phyloP scores from a whole-genome alignment of 2,113 vertebrate species.

The Ochotona curzoniae region DNA sequence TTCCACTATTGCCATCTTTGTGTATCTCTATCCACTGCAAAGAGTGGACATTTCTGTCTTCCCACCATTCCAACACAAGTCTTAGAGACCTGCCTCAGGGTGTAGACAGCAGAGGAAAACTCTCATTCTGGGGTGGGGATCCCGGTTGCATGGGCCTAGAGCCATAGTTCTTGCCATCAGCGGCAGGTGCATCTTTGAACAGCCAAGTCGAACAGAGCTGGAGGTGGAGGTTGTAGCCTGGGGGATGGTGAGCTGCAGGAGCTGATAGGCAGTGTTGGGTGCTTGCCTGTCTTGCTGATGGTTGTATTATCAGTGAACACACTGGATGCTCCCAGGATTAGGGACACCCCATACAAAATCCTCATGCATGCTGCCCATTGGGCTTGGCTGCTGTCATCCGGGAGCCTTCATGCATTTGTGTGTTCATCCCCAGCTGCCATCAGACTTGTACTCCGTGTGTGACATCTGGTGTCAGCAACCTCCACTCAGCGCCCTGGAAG shows the following conservation, averaged over 20 bases:
- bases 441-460: neutral
- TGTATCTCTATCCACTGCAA: neutral
- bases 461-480: neutral
- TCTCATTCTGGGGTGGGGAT: too few relatives aligned
- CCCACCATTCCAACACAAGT: neutral
- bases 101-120: neutral
- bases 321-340: neutral
- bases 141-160: neutral
- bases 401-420: neutral
- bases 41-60: neutral
- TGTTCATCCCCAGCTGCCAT: neutral
- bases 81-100: neutral
- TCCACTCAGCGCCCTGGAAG: neutral
- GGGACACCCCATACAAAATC: neutral
- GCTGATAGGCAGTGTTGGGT: neutral
- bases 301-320: accelerated
- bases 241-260: neutral
- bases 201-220: neutral
- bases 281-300: neutral
- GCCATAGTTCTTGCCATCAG: neutral
- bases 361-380: accelerated
- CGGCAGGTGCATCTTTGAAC: neutral
- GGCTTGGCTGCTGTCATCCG: neutral
- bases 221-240: neutral
- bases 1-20: neutral